Conservation (phyloP, 2,113 vertebrate species). For the Paedocypris sp. region DNA sequence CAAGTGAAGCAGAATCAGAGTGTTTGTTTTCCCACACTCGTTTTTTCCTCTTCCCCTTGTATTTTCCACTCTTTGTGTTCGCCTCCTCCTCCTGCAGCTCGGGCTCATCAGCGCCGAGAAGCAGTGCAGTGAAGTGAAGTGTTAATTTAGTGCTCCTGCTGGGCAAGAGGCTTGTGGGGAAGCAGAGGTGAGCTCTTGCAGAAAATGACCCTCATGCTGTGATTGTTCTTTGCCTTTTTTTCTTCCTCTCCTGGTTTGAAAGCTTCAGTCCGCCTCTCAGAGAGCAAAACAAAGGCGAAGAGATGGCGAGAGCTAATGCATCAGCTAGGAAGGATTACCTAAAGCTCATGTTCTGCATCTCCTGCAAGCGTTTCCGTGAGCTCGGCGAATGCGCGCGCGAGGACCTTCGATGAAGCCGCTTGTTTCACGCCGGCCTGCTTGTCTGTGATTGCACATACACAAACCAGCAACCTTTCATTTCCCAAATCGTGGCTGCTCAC, state of each 20-base stretch:
- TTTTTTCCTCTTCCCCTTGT: conserved; percentile 42
- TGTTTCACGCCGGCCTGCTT: neutral
- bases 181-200: conserved; percentile 76
- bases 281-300: conserved; percentile 58
- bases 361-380: neutral
- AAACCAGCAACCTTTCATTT: neutral
- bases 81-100: conserved; percentile 24
- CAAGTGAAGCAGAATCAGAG: conserved; percentile 80
- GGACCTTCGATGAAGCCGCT: neutral
- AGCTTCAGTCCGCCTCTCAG: conserved; percentile 60
- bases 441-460: conserved; percentile 15
- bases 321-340: conserved; percentile 61
- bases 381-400: neutral
- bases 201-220: conserved; percentile 84
- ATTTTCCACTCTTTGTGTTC: conserved; percentile 3
- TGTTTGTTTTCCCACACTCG: conserved; percentile 76
- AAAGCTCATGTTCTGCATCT: conserved; percentile 18
- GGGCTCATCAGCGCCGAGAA: conserved; percentile 70
- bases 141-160: conserved; percentile 79
- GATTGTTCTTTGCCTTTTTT: conserved; percentile 57
- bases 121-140: conserved; percentile 70
- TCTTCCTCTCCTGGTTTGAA: conserved; percentile 45
- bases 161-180: conserved; percentile 73
- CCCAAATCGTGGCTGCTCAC: conserved; percentile 32
- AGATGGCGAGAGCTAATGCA: conserved; percentile 60